phyloP scores from a whole-genome alignment of 2,888 invertebrate genomes.

The Clunio marinus region DNA sequence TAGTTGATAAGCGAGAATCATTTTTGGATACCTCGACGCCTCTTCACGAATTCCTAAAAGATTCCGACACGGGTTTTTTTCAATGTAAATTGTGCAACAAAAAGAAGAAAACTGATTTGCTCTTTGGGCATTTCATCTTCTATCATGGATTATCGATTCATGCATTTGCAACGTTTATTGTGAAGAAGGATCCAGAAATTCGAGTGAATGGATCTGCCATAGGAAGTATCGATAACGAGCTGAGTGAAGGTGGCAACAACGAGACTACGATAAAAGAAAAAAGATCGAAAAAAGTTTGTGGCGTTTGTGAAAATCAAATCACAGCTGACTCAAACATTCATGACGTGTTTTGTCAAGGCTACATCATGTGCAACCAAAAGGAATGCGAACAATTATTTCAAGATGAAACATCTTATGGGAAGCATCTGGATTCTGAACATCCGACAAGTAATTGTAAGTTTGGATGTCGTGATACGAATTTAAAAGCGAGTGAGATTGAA shows the following conservation, averaged over 20 bases:
- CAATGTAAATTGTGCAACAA: constrained; percentile 34
- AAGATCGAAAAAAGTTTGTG: constrained; percentile 23
- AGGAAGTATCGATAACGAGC: constrained; percentile 1
- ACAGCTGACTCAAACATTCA: constrained; percentile 12
- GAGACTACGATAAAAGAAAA: no score
- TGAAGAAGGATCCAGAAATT: not conserved
- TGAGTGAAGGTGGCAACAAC: not conserved
- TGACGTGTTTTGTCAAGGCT: constrained; percentile 34
- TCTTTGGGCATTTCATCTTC: constrained; percentile 36
- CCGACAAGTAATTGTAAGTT: constrained; percentile 19
- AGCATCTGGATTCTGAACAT: constrained; percentile 23
- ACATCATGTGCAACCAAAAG: constrained; percentile 5
- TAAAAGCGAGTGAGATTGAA: constrained; percentile 25
- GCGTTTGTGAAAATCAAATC: constrained; percentile 30
- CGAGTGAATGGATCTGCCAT: constrained; percentile 6
- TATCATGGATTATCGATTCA: constrained; percentile 34
- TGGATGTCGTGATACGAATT: constrained; percentile 14
- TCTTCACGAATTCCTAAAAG: not conserved
- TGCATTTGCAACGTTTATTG: not conserved
- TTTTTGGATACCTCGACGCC: not conserved
- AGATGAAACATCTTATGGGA: not conserved
- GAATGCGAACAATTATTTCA: constrained; percentile 28
- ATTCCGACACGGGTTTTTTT: not conserved
- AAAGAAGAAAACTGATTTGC: not conserved
- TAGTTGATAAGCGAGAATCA: not conserved